These are phyloP conservation scores for Daktulosphaira vitifoliae DNA, from an alignment of 1,140 invertebrate genomes.

Conservation along the genomic window DNA sequence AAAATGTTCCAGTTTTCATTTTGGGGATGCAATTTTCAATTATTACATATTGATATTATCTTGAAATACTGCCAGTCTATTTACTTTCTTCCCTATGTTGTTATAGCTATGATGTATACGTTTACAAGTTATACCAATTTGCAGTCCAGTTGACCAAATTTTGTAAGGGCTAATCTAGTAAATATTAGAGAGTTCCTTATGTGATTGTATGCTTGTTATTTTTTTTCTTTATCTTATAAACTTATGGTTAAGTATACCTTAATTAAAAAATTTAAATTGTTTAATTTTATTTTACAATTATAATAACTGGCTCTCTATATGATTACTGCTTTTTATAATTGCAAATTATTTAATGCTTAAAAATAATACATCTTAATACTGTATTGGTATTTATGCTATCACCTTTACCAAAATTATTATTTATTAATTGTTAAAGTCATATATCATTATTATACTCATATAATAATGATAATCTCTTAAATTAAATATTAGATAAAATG, in stretches of 20 bases:
- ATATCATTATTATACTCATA: no score
- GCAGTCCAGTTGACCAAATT: slow-evolving; percentile 15
- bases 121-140: slow-evolving; percentile 4
- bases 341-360: no score
- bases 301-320: no score
- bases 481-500: no score
- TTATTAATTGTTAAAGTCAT: no score
- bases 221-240: slow-evolving; percentile 10
- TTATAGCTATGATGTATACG: slow-evolving; percentile 5
- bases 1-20: slow-evolving; percentile 34
- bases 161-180: background rate
- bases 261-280: slow-evolving; percentile 8
- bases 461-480: no score
- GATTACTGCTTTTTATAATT: no score
- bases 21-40: slow-evolving; percentile 30
- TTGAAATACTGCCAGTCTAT: slow-evolving; percentile 22
- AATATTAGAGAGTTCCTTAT: slow-evolving; percentile 1
- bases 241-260: slow-evolving; percentile 19
- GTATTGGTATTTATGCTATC: no score
- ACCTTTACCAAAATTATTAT: no score
- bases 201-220: background rate
- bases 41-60: slow-evolving; percentile 9
- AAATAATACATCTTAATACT: no score
- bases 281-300: background rate
- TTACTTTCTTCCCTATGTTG: slow-evolving; percentile 31